Conservation (phyloP, 2,113 vertebrate genomes). For the Hipposideros armiger region DNA sequence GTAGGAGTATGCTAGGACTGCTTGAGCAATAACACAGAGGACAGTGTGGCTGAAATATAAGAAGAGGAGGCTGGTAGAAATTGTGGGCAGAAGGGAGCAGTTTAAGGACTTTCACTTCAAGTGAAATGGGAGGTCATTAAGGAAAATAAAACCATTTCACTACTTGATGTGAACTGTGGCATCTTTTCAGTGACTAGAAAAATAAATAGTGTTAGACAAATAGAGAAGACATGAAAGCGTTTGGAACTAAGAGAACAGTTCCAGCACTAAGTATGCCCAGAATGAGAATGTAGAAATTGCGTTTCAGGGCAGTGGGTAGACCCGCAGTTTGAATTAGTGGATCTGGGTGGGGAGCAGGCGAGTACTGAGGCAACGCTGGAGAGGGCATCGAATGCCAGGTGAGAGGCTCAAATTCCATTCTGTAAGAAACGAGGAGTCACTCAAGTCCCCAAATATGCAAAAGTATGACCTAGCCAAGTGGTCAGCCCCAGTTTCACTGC, state of each 20-base stretch:
- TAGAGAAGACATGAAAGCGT: not conserved
- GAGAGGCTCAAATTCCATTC: not conserved
- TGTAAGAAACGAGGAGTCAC: not conserved
- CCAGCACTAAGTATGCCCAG: not conserved
- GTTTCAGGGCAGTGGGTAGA: not conserved
- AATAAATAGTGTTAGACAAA: not conserved
- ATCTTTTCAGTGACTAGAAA: slow-evolving; percentile 25
- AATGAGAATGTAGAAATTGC: not conserved
- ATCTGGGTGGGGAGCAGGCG: not conserved
- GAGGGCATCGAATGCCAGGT: not conserved
- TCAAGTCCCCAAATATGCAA: not conserved
- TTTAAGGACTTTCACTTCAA: not conserved
- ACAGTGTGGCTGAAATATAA: not conserved
- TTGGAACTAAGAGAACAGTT: not conserved
- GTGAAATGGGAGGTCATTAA: not conserved
- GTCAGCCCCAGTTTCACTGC: too few relatives aligned
- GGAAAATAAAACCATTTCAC: not conserved
- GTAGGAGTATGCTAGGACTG: not conserved
- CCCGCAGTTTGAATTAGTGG: not conserved
- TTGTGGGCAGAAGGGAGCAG: not conserved
- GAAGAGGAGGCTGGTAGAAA: not conserved
- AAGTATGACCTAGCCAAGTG: not conserved
- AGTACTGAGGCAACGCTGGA: not conserved
- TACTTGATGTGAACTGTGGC: not conserved
- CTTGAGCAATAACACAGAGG: not conserved